These are phyloP conservation scores for Andrena fulva DNA, from an alignment of 2,888 invertebrate species.

Conservation along the genomic window DNA sequence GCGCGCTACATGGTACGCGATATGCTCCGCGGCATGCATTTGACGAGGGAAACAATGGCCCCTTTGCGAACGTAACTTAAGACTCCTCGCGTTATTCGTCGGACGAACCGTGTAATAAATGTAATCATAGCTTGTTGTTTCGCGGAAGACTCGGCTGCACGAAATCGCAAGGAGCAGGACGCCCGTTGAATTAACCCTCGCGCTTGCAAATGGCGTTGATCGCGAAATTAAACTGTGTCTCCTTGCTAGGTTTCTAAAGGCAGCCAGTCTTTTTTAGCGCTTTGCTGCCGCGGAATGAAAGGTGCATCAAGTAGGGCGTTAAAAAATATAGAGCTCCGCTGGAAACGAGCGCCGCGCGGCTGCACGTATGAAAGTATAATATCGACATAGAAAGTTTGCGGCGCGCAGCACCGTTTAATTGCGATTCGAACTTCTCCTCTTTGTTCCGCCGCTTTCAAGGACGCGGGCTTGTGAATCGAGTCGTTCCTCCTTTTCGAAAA, in stretches of 20 bases:
- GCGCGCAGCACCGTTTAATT: constrained; percentile 27
- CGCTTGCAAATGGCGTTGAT: constrained; percentile 14
- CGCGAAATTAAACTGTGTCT: background rate
- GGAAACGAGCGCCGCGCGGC: background rate
- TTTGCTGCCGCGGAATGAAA: background rate
- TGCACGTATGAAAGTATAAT: constrained; percentile 51
- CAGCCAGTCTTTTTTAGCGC: background rate
- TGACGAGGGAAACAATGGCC: constrained; percentile 23
- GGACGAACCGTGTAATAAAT: constrained; percentile 11
- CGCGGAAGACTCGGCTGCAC: constrained; percentile 6
- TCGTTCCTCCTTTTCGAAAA: constrained; percentile 5
- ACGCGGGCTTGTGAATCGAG: background rate
- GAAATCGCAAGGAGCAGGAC: background rate
- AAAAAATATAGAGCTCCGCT: constrained; percentile 25
- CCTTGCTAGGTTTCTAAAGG: background rate
- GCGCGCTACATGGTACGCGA: background rate
- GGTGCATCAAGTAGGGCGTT: constrained; percentile 27
- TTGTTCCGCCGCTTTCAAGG: constrained; percentile 4
- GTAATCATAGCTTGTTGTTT: constrained; percentile 27
- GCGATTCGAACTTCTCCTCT: constrained; percentile 28
- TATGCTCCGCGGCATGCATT: constrained; percentile 22
- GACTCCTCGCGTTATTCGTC: constrained; percentile 25
- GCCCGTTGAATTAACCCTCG: constrained; percentile 31
- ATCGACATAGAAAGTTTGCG: constrained; percentile 51
- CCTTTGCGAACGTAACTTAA: constrained; percentile 14